These are phyloP conservation scores for Diogma glabrata DNA, from an alignment of 2,888 invertebrate genomes.

Conservation along the genomic window DNA sequence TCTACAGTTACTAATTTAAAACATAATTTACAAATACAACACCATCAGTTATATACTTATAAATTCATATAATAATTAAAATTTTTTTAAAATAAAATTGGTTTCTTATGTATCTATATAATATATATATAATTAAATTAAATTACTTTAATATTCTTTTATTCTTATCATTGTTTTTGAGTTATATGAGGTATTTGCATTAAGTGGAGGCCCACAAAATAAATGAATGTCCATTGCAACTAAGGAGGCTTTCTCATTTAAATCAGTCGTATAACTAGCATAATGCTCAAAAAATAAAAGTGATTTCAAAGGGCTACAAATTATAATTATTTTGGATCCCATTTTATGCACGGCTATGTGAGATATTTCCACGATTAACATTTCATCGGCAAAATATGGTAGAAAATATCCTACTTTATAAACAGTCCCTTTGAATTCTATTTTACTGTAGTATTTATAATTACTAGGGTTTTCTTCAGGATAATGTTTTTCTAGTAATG, in stretches of 20 bases:
- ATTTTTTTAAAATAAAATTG: too few relatives aligned
- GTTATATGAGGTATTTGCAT: not conserved
- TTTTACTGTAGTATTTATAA: not conserved
- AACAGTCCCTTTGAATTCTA: not conserved
- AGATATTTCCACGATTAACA: not conserved
- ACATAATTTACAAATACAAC: too few relatives aligned
- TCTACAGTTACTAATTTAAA: too few relatives aligned
- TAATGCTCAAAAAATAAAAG: not conserved
- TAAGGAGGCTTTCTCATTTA: not conserved
- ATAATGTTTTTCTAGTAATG: not conserved
- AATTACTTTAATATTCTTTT: not conserved
- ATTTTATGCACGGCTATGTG: not conserved
- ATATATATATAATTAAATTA: not conserved
- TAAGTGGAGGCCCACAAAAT: slow-evolving; percentile 4
- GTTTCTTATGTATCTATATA: not conserved
- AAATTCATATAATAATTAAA: too few relatives aligned
- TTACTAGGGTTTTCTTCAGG: not conserved
- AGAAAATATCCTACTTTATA: not conserved
- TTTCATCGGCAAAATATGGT: not conserved
- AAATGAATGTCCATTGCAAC: not conserved
- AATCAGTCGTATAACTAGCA: not conserved
- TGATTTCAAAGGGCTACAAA: not conserved
- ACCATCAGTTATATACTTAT: too few relatives aligned
- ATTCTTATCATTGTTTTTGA: not conserved
- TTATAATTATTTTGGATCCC: not conserved